A percentile compares a stretch with the other conserved stretches of the same genome.
Evolutionary conservation across 2,797 vertebrate species (phyloP).

Genomic region (Danio tinwini): DNA sequence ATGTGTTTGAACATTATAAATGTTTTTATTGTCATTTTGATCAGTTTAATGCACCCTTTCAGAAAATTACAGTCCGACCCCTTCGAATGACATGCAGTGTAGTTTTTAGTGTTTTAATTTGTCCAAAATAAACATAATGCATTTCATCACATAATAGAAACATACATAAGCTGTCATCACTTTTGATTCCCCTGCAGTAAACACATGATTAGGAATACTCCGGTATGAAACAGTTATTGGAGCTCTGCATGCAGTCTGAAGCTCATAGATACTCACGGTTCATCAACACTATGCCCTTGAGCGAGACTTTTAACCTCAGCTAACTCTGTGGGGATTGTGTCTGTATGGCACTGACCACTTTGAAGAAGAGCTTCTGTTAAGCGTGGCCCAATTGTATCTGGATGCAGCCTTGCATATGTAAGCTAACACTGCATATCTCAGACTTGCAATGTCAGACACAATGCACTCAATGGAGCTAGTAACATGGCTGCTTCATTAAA

Average conservation of each 20-base stretch:
- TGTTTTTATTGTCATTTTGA: no score
- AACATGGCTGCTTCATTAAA: background rate
- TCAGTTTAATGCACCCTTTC: no score
- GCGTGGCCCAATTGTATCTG: no score
- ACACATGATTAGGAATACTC: background rate
- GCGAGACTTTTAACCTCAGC: conserved; percentile 8
- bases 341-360: background rate
- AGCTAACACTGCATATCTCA: no score
- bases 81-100: no score
- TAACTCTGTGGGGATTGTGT: conserved; percentile 4
- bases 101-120: no score
- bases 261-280: background rate
- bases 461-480: no score
- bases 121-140: background rate
- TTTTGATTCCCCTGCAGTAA: background rate
- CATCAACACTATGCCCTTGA: conserved; percentile 15
- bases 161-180: background rate
- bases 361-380: background rate
- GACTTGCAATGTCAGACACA: no score
- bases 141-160: background rate
- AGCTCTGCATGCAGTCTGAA: background rate
- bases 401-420: no score
- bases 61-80: no score
- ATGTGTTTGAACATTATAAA: no score
- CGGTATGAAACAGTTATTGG: background rate